A percentile compares a stretch with the other conserved stretches of the same genome.
phyloP scores from a whole-genome alignment of 2,113 vertebrate species.

The Aramus guarauna region DNA sequence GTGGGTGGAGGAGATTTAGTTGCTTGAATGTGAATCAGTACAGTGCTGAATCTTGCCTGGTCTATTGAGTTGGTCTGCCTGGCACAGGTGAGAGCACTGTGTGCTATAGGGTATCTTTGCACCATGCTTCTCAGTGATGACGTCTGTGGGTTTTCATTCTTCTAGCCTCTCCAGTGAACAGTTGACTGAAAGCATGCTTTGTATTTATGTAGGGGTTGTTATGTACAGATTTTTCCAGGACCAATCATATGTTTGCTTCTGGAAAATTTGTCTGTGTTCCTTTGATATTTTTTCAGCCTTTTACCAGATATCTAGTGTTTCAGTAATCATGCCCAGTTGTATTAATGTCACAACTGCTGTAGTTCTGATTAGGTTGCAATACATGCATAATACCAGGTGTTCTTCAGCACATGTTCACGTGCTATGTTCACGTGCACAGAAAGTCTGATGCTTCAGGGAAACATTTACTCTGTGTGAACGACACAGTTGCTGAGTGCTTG shows the following conservation, averaged over 20 bases:
- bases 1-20: not conserved
- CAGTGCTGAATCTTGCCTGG: not conserved
- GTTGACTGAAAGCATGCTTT: not conserved
- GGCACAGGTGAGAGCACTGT: not conserved
- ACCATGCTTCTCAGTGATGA: not conserved
- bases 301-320: not conserved
- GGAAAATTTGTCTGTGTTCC: not conserved
- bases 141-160: not conserved
- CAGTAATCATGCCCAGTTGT: not conserved
- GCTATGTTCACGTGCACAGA: not conserved
- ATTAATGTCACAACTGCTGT: not conserved
- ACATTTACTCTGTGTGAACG: not conserved
- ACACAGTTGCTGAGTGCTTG: not conserved
- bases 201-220: not conserved
- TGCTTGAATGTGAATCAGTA: not conserved
- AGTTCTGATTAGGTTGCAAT: not conserved
- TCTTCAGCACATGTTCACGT: not conserved
- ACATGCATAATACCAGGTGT: not conserved
- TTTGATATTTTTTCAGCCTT: not conserved
- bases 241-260: not conserved
- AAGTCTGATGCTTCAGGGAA: conserved; percentile 32
- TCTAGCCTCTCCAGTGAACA: not conserved
- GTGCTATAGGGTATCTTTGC: not conserved
- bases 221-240: not conserved
- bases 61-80: not conserved